Base-by-base conservation (phyloP, 2,888 invertebrate genomes). In the Chrysopilus asiliformis region DNA sequence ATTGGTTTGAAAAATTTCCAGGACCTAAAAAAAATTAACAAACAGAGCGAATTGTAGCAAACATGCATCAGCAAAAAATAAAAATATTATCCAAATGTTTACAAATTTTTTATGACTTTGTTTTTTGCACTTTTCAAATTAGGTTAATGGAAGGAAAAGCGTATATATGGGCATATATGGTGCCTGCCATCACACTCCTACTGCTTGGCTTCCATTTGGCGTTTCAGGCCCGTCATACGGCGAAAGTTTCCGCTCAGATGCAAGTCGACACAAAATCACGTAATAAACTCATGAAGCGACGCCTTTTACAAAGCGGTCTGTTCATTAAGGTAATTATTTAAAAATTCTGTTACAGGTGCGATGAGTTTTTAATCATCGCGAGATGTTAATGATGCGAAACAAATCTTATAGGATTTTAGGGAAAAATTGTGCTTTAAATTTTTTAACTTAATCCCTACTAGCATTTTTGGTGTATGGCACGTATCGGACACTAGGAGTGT, bases 191-290 rank as follows among this genome's bases (percentile, higher is more conserved):
- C 27, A 44, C 67, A 28, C 55, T 71, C 20, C 56, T 68, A 8
- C 48, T 68, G 27, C 52, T 60, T 19, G 56, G 66, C 26, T 61
- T 67, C 40, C 67, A 68, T 43, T 42, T 51, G 13, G 48, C 48
- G 38, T 47, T 66, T 26, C 66, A 70, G 46, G 69, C 72, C 19
- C 69, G 71, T 15, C 60, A 69, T 34, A 66, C 71, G 9, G 70
- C 74, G 10, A 65, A 71, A 47, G 68, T 71, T 53, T 69, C 71
- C 25, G 68, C 70, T 51, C 69, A 68, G 46, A 68, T 73, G 66
- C 72, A 73, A 49, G 57, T 71, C 42, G 72, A 72, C 45, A 62
- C 68, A 41, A 67, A 69, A 49, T 65, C 69, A 28, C 66, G 72
- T 28, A 69, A 71, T 48, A 73, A 72, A 55, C 68, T 74, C 68